These are phyloP conservation scores for Pyrochroa serraticornis DNA, from an alignment of 2,888 invertebrate genomes.

Conservation along the genomic window DNA sequence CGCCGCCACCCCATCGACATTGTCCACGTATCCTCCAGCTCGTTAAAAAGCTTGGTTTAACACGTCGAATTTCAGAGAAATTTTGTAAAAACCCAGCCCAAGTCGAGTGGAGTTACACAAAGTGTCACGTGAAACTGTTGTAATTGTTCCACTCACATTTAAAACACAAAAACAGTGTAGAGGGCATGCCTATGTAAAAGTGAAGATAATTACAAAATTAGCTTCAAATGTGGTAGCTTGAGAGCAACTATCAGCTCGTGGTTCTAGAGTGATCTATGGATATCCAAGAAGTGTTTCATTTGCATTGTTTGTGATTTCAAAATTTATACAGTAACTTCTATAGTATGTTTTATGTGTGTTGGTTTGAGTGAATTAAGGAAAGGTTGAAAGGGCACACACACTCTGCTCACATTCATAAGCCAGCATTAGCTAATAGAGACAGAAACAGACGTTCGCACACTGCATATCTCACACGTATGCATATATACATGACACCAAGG, in stretches of 20 bases:
- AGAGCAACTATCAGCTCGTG: background rate
- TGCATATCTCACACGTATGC: constrained; percentile 18
- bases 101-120: no score
- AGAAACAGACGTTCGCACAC: constrained; percentile 30
- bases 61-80: no score
- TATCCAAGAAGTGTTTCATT: background rate
- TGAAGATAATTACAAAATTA: background rate
- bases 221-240: background rate
- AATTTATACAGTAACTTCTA: constrained; percentile 13
- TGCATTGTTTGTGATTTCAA: constrained; percentile 22
- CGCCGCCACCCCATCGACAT: no score
- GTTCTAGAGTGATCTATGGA: background rate
- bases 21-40: no score
- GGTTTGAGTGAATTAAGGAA: constrained; percentile 10
- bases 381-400: constrained; percentile 32
- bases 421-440: constrained; percentile 30
- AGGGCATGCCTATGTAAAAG: constrained; percentile 20
- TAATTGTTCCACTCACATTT: background rate
- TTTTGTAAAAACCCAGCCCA: no score
- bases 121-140: no score
- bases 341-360: constrained; percentile 8
- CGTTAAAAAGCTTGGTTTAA: no score
- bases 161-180: constrained; percentile 8
- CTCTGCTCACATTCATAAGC: constrained; percentile 35
- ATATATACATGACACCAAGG: constrained; percentile 22